These are phyloP conservation scores for Lysandra coridon DNA, from an alignment of 2,888 invertebrate species.

Conservation along the genomic window DNA sequence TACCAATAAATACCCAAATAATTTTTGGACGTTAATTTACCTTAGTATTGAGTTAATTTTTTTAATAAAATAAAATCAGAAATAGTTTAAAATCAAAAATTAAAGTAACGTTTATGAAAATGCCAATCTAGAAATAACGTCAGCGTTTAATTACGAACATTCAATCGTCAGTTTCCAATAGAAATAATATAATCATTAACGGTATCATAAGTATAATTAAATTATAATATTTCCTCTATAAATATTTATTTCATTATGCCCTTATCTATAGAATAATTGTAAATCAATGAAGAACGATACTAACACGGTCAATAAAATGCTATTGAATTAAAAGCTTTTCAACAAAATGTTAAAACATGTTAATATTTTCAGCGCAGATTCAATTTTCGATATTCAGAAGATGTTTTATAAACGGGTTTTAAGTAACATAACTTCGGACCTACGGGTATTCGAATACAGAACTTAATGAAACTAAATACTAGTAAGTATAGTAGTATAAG, in stretches of 20 bases:
- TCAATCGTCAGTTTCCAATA: background rate
- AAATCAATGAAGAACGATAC: background rate
- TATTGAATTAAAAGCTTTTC: background rate
- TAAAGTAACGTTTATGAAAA: background rate
- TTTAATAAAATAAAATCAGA: background rate
- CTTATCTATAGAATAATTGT: background rate
- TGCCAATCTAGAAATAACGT: background rate
- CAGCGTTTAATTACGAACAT: background rate
- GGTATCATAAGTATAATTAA: too few relatives aligned
- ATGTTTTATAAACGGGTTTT: background rate
- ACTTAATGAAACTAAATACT: background rate
- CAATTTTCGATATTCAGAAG: background rate
- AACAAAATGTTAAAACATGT: background rate
- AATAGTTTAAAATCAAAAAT: too few relatives aligned
- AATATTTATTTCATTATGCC: background rate
- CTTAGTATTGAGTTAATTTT: background rate
- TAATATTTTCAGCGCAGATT: background rate
- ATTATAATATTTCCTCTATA: background rate
- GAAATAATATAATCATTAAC: too few relatives aligned
- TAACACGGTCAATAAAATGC: background rate
- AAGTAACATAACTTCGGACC: background rate
- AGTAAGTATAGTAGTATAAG: background rate
- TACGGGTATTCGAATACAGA: background rate
- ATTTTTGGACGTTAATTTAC: too few relatives aligned
- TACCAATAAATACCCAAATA: background rate